A percentile compares a stretch with the other conserved stretches of the same genome.
Evolutionary conservation across 2,888 invertebrate species (phyloP).

Genomic region (Andrena bucephala): DNA sequence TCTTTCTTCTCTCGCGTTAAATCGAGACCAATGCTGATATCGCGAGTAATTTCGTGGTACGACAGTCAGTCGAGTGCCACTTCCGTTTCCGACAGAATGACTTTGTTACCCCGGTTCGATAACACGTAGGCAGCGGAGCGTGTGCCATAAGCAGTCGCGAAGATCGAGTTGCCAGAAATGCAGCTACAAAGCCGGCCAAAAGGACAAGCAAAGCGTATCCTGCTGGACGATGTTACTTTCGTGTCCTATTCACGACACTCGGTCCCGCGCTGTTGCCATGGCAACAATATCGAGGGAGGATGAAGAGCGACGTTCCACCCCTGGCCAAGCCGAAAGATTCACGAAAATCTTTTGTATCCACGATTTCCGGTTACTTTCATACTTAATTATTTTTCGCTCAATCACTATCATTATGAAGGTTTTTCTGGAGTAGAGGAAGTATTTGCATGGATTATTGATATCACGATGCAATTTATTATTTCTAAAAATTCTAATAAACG

Average conservation of each 20-base stretch:
- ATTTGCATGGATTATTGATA: no score
- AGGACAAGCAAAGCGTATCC: slow-evolving; percentile 35
- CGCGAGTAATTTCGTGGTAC: slow-evolving; percentile 42
- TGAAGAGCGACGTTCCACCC: slow-evolving; percentile 40
- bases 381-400: neutral
- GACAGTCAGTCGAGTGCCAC: slow-evolving; percentile 36
- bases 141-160: slow-evolving; percentile 31
- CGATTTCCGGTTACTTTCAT: neutral
- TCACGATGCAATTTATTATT: no score
- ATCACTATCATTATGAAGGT: neutral
- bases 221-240: slow-evolving; percentile 41
- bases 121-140: slow-evolving; percentile 30
- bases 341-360: slow-evolving; percentile 56
- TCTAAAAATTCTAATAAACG: no score
- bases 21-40: slow-evolving; percentile 24
- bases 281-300: slow-evolving; percentile 45
- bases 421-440: no score
- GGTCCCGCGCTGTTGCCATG: slow-evolving; percentile 62
- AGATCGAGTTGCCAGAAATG: slow-evolving; percentile 59
- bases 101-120: slow-evolving; percentile 49
- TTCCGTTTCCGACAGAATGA: slow-evolving; percentile 53
- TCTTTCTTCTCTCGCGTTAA: neutral
- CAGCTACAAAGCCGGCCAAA: slow-evolving; percentile 23
- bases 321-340: slow-evolving; percentile 32
- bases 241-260: slow-evolving; percentile 26